Base-by-base conservation (phyloP, 2,888 invertebrate species). In the Drosophila gaucha region DNA sequence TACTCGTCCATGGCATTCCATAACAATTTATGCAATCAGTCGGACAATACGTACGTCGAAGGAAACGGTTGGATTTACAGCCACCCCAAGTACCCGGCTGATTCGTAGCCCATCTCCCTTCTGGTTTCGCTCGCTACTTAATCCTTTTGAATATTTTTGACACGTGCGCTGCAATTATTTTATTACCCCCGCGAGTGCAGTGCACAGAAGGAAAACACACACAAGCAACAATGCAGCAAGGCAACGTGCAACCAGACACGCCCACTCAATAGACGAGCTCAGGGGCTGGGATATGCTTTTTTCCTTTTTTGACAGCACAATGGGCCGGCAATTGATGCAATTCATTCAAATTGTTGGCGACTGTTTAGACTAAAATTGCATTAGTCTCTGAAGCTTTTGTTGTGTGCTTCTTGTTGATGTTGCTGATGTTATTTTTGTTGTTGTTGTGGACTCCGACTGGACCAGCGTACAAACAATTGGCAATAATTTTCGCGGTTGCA, bases 121-220 rank as follows among this genome's bases (percentile, higher is more conserved):
- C 28, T 38, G 33, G 20, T 30, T 5, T 36, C 16, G 44, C 44
- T 38, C 44, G 38, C 35, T 35, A 20, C 51, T 86, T 88, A 85
- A 87, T 80, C 86, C 86, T 89, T 86, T 86, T 86, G 83, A 86
- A 89, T 89, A 89, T 89, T 89, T 86, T 80, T 86, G 90, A 77
- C 90, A 90, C 90, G 90, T 90, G 89, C 80, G 74, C 72, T 88
- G 87, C 87, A 90, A 90, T 90, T 89, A 89, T 89, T 90, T 88
- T 87, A 88, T 90, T 89, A 89, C 85, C 71, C 69, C 69, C 75
- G 67, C 67, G 65, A 68, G 49, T 76, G 80, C 74, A 86, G 44
- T 49, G 44, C 50, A 59, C 55, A 52, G 58, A 50, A 47, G 16
- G 50, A 38, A 58, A 59, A 36, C 22, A 50, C 38, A 30, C 26